Evolutionary conservation across 2,113 vertebrate genomes (phyloP).

Genomic region (Junco hyemalis): DNA sequence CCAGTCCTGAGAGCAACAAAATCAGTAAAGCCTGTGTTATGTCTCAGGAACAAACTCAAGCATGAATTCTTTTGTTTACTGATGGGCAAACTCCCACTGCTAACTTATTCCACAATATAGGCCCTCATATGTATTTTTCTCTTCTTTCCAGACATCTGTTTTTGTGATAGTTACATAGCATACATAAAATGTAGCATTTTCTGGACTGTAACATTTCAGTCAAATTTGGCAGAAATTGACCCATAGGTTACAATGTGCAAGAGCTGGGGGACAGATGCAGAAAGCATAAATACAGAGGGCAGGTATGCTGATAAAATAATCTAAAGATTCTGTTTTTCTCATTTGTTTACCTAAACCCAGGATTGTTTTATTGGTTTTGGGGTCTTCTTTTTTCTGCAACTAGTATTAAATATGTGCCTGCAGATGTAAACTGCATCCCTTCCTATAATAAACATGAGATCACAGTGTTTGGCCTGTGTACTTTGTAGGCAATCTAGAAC

Average conservation of each 20-base stretch:
- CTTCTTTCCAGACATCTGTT: neutral
- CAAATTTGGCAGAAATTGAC: neutral
- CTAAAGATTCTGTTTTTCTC: neutral
- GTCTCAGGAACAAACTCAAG: neutral
- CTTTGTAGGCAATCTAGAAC: neutral
- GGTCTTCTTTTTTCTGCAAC: neutral
- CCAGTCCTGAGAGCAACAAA: neutral
- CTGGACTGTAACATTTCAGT: fast-evolving
- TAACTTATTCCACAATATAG: neutral
- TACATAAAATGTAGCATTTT: neutral
- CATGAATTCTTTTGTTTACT: neutral
- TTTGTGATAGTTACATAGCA: neutral
- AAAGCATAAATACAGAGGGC: neutral
- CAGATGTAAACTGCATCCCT: neutral
- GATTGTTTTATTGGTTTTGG: neutral
- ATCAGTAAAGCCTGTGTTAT: neutral
- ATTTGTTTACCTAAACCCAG: neutral
- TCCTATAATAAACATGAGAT: neutral
- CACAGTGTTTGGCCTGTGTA: neutral
- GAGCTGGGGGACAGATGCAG: neutral
- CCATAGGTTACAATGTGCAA: neutral
- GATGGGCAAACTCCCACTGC: neutral
- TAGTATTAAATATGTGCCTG: neutral
- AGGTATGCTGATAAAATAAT: neutral
- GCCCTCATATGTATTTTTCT: neutral